Conservation (phyloP, 1,140 invertebrate genomes). For the Chironomus striatipennis region DNA sequence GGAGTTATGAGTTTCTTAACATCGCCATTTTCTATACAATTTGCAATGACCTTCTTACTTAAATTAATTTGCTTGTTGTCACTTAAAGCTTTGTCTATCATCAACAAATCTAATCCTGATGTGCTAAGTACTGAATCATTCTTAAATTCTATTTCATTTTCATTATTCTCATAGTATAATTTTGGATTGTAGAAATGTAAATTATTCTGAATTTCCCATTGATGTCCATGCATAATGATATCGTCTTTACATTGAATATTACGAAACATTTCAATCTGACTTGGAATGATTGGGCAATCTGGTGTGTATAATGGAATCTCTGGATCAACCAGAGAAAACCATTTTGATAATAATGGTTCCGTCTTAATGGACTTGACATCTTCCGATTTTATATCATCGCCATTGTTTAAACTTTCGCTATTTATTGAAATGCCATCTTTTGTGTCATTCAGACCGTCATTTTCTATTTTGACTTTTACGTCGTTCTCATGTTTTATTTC, state of each 20-base stretch:
- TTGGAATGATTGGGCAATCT: constrained; percentile 30
- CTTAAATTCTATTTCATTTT: constrained; percentile 36
- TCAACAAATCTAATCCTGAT: constrained; percentile 47
- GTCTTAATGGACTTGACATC: constrained; percentile 37
- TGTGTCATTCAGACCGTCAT: constrained; percentile 35
- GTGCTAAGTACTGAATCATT: constrained; percentile 46
- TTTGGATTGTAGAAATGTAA: constrained; percentile 45
- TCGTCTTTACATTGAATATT: constrained; percentile 42
- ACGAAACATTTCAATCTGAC: constrained; percentile 31
- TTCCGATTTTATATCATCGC: constrained; percentile 25
- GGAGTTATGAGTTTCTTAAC: constrained; percentile 26
- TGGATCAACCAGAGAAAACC: constrained; percentile 45
- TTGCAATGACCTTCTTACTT: no score
- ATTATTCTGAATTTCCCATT: constrained; percentile 51
- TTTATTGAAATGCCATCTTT: constrained; percentile 32
- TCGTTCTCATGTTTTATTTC: constrained; percentile 33
- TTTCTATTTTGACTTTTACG: constrained; percentile 44
- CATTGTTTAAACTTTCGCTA: no score
- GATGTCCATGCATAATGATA: constrained; percentile 46
- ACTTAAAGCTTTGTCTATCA: constrained; percentile 38
- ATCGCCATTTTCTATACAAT: no score
- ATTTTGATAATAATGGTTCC: constrained; percentile 35
- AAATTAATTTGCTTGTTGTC: constrained; percentile 25
- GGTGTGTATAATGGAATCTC: constrained; percentile 35
- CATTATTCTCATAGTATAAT: constrained; percentile 41